phyloP scores from a whole-genome alignment of 2,888 invertebrate species.

The Drosophila paramelanica region DNA sequence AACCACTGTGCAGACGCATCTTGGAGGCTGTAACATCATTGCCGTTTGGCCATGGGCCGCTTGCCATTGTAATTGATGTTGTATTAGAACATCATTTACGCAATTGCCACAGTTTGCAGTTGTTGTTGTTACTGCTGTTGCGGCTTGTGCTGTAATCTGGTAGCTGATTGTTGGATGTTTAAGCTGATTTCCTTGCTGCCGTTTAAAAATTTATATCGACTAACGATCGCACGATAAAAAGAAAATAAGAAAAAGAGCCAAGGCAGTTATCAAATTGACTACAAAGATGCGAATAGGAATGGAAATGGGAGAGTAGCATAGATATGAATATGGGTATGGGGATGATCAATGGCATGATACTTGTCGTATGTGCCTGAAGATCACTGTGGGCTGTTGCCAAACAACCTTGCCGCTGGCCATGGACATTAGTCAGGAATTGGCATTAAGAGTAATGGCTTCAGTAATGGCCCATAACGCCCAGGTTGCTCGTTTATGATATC shows the following conservation, averaged over 20 bases:
- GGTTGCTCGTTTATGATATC: conserved; percentile 26
- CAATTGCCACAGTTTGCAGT: conserved; percentile 69
- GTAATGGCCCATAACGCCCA: conserved; percentile 55
- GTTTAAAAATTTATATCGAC: conserved; percentile 55
- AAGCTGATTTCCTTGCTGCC: conserved; percentile 43
- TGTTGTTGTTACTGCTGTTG: conserved; percentile 27
- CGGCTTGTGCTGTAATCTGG: conserved; percentile 44
- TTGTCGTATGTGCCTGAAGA: conserved; percentile 10
- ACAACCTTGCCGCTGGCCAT: conserved; percentile 65
- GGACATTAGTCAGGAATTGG: conserved; percentile 42
- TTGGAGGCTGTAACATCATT: conserved; percentile 68
- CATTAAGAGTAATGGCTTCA: conserved; percentile 49
- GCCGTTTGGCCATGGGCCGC: conserved; percentile 73
- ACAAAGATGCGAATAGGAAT: conserved; percentile 16
- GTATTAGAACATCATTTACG: conserved; percentile 80
- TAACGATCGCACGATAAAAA: conserved; percentile 46
- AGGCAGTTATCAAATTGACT: conserved; percentile 56
- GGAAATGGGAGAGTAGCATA: neutral
- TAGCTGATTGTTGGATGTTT: conserved; percentile 46
- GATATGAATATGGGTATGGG: neutral
- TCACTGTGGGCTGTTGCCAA: conserved; percentile 31
- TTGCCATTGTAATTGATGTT: conserved; percentile 79
- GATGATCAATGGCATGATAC: conserved; percentile 46
- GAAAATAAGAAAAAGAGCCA: conserved; percentile 14
- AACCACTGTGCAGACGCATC: conserved; percentile 57